Evolutionary conservation across 2,797 vertebrate species (phyloP), one percentile per base, ranked within the genome.

Genomic region (Acridotheres tristis): DNA sequence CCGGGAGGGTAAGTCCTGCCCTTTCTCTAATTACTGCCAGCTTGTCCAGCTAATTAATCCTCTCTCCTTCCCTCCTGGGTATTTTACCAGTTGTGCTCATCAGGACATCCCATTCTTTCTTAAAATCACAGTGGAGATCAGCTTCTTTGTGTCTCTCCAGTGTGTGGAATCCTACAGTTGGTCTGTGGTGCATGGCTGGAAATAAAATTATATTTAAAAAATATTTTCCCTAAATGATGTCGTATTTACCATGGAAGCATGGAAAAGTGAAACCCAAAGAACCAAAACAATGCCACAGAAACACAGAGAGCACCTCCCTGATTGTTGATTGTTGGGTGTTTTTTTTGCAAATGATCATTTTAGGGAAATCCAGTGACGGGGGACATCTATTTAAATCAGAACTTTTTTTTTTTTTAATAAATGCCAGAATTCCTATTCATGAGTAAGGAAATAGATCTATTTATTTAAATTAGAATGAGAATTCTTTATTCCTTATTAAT

Each of bases 141-240:
- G 22, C 16, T 27, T 16, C 14, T 22, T 16, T 3, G 10, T 13
- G 17, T 23, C 25, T 67, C 18, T 21, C 16, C 19, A 14, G 7
- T 3, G 10, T 32, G 10, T 23, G 29, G 36, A 59, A 25, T n/a
- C 27, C 19, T 11, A 0, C 23, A 15, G 53, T 8, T 75, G 66
- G 10, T 32, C 32, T 86, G 55, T 1, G 5, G 6, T 20, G 22
- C 3, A 0, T 3, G 30, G 36, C 4, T 69, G 27, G 65, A 40
- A 45, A 26, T 2, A 58, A 79, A 85, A 42, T 10, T 1, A 25
- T 1, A 6, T 17, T 59, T 29, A 0, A 18, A 19, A 55, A 30
- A 6, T 12, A 5, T 65, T 79, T 72, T 65, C 13, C 36, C n/a
- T 32, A 29, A 51, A 30, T 36, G 5, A 7, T 11, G 11, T 8